Conservation (phyloP, 2,797 vertebrate genomes). For the Chromobotia macracanthus region DNA sequence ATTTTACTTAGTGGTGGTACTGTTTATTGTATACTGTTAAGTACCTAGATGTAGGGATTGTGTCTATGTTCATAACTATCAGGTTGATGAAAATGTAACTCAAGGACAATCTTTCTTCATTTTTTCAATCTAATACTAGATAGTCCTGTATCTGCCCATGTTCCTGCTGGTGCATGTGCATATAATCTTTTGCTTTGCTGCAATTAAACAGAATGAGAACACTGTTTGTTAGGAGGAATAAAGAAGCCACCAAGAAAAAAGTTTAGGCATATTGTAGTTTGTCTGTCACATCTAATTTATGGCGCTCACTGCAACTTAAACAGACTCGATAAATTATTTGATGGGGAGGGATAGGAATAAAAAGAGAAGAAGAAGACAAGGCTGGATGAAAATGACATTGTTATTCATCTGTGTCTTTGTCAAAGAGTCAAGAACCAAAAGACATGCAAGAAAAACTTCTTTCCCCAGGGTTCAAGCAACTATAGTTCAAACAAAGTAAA, state of each 20-base stretch:
- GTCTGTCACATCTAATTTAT: slow-evolving; percentile 87
- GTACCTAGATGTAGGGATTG: too few relatives aligned
- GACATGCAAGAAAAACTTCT: slow-evolving; percentile 78
- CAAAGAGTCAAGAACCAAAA: slow-evolving; percentile 80
- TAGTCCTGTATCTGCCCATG: background rate
- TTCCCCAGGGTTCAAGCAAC: slow-evolving; percentile 82
- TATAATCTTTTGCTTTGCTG: slow-evolving; percentile 69
- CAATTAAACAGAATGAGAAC: slow-evolving; percentile 81
- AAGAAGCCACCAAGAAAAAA: slow-evolving; percentile 37
- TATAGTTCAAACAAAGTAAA: slow-evolving; percentile 92
- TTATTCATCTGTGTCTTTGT: slow-evolving; percentile 85
- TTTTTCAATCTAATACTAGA: slow-evolving; percentile 1
- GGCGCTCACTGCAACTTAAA: slow-evolving; percentile 81
- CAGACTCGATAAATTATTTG: slow-evolving; percentile 86
- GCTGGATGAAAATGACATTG: slow-evolving; percentile 76
- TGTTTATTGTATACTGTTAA: too few relatives aligned
- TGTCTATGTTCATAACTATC: too few relatives aligned
- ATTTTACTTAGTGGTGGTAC: too few relatives aligned
- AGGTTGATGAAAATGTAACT: background rate
- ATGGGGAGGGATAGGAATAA: slow-evolving; percentile 69
- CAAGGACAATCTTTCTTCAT: background rate
- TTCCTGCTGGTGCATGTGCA: slow-evolving; percentile 69
- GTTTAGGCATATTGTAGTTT: slow-evolving; percentile 79
- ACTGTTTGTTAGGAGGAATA: slow-evolving; percentile 74
- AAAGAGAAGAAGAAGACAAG: slow-evolving; percentile 57